phyloP scores from a whole-genome alignment of 2,797 vertebrate genomes.

The Prionace glauca region DNA sequence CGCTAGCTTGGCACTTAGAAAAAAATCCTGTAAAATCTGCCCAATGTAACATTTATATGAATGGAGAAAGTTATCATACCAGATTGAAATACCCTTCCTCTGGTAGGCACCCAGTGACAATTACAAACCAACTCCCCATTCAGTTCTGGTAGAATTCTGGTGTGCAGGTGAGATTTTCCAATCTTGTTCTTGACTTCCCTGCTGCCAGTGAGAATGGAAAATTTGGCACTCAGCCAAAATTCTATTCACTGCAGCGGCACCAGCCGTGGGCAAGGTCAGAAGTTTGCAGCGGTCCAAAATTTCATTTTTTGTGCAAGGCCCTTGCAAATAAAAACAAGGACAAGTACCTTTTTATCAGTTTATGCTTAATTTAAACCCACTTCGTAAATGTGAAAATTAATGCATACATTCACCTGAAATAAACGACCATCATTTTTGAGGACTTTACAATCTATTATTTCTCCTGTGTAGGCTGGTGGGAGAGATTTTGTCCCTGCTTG shows the following conservation, averaged over 20 bases:
- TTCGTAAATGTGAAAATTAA: neutral
- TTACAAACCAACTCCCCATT: neutral
- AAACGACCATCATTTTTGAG: neutral
- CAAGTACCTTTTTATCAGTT: neutral
- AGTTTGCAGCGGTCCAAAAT: neutral
- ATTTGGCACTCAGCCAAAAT: too few species aligned
- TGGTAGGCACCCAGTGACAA: neutral
- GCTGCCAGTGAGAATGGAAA: too few species aligned
- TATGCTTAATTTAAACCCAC: neutral
- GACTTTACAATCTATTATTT: neutral
- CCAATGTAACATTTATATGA: neutral
- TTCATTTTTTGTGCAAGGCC: neutral
- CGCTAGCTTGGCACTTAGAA: too few species aligned
- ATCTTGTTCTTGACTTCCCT: too few species aligned
- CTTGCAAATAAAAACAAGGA: neutral
- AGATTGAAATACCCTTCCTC: neutral
- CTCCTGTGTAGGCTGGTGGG: neutral
- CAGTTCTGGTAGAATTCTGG: neutral
- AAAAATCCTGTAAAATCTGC: too few species aligned
- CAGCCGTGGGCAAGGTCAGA: too few species aligned
- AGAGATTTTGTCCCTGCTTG: neutral
- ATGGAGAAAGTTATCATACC: neutral
- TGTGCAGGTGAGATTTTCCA: too few species aligned
- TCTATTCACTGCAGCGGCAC: too few species aligned
- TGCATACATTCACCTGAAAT: neutral